Base-by-base conservation (phyloP, 2,113 vertebrate species). In the Rhea pennata region DNA sequence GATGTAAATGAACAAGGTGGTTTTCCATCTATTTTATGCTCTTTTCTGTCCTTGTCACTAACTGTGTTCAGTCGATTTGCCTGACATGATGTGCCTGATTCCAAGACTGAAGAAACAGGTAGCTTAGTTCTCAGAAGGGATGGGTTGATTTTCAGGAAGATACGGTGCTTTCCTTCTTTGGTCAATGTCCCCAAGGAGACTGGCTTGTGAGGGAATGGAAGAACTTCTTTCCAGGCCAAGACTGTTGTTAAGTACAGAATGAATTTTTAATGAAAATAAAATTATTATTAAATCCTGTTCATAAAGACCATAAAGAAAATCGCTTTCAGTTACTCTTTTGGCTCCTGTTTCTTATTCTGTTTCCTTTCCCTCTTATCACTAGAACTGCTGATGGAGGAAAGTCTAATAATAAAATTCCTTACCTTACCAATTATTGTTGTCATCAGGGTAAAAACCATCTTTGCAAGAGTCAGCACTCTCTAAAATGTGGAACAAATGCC, bases 331-430 rank as follows among this genome's bases (percentile, higher is more conserved):
- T 88, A 22, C 10, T 94, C 62, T 82, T 92, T 67, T 59, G 70
- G 46, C 29, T 70, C 42, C 0, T 64, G 82, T 89, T 67, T 67
- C 64, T 67, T 94, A 54, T n/a, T 94, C 79, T 3, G 1, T 95
- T 95, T 95, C 54, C 86, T 51, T 66, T 26, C 78, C 54, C 54
- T 90, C 42, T 94, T 84, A 10, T 42, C 73, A 72, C 40, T 84
- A 53, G 79, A 90, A 26, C 78, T 94, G 67, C 64, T 87, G 83
- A 23, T 86, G 87, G 79, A 91, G 78, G 54, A 76, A 90, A 56
- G 48, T 66, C 44, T 87, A 39, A 89, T 92, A 96, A 96, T 94
- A 93, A 96, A 95, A 80, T 62, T 66, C 22, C 24, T 89, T 95
- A 11, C 78, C 71, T 93, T 73, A 87, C 39, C 27, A 54, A 13